phyloP scores from a whole-genome alignment of 92 coral and sea anemone species.

The Micromussa lordhowensis region DNA sequence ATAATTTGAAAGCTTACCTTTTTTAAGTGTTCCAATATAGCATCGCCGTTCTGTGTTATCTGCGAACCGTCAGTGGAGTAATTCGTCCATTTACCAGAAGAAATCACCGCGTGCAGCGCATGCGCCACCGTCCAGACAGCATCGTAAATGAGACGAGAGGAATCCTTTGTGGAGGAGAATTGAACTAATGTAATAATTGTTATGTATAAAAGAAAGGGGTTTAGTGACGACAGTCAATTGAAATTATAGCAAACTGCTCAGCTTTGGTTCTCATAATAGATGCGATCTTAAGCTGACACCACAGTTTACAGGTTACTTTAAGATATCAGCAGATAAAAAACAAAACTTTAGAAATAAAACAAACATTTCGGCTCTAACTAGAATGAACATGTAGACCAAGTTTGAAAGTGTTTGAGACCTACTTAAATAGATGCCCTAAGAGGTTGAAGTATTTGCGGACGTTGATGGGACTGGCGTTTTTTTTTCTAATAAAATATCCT shows the following conservation, averaged over 20 bases:
- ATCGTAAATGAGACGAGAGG: slow-evolving; percentile 67
- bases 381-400: too few species aligned
- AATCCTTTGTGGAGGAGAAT: slow-evolving; percentile 50
- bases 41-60: slow-evolving; percentile 43
- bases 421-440: too few species aligned
- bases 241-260: too few species aligned
- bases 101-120: slow-evolving; percentile 67
- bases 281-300: background rate
- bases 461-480: too few species aligned
- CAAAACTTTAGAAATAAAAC: too few species aligned
- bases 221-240: too few species aligned
- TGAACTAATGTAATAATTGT: background rate
- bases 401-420: too few species aligned
- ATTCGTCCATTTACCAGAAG: slow-evolving; percentile 50
- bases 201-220: too few species aligned
- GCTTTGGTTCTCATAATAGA: too few species aligned
- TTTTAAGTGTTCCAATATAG: slow-evolving; percentile 44
- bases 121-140: slow-evolving; percentile 76
- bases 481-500: too few species aligned
- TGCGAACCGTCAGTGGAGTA: background rate
- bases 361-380: too few species aligned
- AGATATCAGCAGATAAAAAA: background rate
- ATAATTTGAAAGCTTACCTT: slow-evolving; percentile 28
- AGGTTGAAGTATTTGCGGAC: too few species aligned
- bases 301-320: background rate